phyloP scores from a whole-genome alignment of 1,140 invertebrate genomes.

The Listronotus oregonensis region DNA sequence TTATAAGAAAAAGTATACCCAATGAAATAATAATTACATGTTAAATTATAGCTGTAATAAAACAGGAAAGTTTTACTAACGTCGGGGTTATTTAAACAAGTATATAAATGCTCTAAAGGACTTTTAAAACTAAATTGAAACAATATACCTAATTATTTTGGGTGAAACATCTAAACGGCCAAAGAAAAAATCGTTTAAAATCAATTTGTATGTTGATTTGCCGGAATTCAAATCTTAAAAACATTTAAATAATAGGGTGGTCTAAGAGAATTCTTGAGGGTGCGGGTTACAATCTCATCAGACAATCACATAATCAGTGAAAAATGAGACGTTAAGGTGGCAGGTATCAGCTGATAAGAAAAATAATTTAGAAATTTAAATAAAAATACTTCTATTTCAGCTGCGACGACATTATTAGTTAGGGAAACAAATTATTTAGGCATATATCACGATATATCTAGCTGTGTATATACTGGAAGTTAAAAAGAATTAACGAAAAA shows the following conservation, averaged over 20 bases:
- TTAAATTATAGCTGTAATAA: too few species aligned
- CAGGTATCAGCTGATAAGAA: conserved; percentile 18
- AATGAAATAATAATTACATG: too few species aligned
- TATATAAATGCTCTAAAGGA: too few species aligned
- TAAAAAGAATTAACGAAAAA: too few species aligned
- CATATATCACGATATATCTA: too few species aligned
- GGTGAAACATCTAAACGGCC: conserved; percentile 18
- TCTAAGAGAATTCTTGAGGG: conserved; percentile 8
- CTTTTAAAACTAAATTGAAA: not conserved
- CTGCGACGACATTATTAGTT: not conserved
- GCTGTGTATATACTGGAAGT: too few species aligned
- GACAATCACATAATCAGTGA: conserved; percentile 23
- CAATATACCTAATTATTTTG: conserved; percentile 14
- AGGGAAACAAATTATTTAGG: not conserved
- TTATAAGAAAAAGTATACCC: too few species aligned
- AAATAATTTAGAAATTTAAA: conserved; percentile 25
- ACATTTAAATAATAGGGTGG: conserved; percentile 13
- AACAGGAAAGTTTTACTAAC: too few species aligned
- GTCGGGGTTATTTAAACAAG: too few species aligned
- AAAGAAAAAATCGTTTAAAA: conserved; percentile 10
- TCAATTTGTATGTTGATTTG: conserved; percentile 30
- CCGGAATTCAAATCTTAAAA: conserved; percentile 13
- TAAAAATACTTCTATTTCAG: conserved; percentile 7
- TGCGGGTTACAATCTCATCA: conserved; percentile 24
- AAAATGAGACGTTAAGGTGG: conserved; percentile 19